phyloP scores from a whole-genome alignment of 1,140 invertebrate genomes.

The Lethrus apterus region DNA sequence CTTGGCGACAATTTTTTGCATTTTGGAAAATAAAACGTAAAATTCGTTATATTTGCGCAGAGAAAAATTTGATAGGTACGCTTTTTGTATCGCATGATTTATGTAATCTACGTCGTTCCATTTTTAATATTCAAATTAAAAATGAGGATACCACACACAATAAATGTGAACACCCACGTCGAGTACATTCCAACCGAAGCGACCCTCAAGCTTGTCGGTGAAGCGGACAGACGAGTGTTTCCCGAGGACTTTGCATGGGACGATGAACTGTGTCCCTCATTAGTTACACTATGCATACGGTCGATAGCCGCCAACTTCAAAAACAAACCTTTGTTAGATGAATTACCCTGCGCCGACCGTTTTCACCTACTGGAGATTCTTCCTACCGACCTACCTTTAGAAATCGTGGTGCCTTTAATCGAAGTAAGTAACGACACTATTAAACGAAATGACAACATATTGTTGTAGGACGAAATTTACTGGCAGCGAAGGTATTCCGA shows the following conservation, averaged over 20 bases:
- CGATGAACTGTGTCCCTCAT: constrained; percentile 21
- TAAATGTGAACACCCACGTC: constrained; percentile 22
- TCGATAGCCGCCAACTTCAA: constrained; percentile 28
- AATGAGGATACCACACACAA: constrained; percentile 30
- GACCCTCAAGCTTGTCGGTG: constrained; percentile 21
- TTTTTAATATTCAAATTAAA: too few species aligned
- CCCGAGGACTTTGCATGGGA: constrained; percentile 33
- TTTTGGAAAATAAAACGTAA: too few species aligned
- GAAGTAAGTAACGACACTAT: constrained; percentile 26
- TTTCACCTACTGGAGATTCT: constrained; percentile 30
- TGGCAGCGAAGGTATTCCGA: constrained; percentile 33
- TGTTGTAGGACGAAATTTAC: constrained; percentile 34
- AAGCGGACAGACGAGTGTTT: constrained; percentile 24
- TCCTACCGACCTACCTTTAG: constrained; percentile 22
- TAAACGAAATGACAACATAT: constrained; percentile 33
- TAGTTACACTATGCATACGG: constrained; percentile 28
- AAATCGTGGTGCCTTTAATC: constrained; percentile 22
- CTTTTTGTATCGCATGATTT: too few species aligned
- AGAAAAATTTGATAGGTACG: too few species aligned
- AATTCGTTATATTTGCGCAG: too few species aligned
- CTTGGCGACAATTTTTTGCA: too few species aligned
- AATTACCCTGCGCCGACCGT: constrained; percentile 31
- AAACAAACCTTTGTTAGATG: constrained; percentile 26
- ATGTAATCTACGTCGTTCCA: too few species aligned
- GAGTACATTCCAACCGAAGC: constrained; percentile 24